phyloP scores from a whole-genome alignment of 2,797 vertebrate species.

The Onychomys torridus region DNA sequence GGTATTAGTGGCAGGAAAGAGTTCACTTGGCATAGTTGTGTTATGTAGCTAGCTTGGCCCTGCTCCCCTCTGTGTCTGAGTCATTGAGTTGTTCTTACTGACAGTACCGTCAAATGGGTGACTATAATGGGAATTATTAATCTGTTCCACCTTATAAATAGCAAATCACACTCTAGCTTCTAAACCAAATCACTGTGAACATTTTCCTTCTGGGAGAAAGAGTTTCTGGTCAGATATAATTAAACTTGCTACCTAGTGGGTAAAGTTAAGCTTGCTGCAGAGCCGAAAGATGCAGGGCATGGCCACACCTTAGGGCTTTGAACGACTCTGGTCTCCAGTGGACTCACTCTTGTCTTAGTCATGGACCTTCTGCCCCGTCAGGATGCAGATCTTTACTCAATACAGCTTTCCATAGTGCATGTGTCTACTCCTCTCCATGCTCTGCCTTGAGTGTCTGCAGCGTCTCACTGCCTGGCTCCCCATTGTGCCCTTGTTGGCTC shows the following conservation, averaged over 20 bases:
- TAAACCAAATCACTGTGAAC: not conserved
- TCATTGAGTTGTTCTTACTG: not conserved
- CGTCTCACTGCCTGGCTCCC: not conserved
- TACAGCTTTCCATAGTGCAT: not conserved
- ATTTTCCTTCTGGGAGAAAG: not conserved
- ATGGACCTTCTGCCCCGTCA: not conserved
- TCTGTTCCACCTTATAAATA: not conserved
- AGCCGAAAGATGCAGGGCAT: not conserved
- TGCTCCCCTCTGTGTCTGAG: not conserved
- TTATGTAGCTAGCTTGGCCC: not conserved
- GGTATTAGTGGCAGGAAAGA: not conserved
- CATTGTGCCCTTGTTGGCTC: fast-evolving
- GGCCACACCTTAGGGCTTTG: not conserved
- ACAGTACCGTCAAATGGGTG: not conserved
- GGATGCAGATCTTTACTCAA: not conserved
- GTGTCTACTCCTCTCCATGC: fast-evolving
- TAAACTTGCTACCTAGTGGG: not conserved
- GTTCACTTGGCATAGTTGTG: fast-evolving
- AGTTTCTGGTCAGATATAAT: conserved; percentile 13
- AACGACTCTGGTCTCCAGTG: not conserved
- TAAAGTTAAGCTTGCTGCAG: not conserved
- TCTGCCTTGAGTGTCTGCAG: not conserved
- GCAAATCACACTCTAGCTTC: not conserved
- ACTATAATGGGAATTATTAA: not conserved
- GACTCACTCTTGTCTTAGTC: not conserved